phyloP scores from a whole-genome alignment of 2,888 invertebrate species.

The Cremastinae sp. region DNA sequence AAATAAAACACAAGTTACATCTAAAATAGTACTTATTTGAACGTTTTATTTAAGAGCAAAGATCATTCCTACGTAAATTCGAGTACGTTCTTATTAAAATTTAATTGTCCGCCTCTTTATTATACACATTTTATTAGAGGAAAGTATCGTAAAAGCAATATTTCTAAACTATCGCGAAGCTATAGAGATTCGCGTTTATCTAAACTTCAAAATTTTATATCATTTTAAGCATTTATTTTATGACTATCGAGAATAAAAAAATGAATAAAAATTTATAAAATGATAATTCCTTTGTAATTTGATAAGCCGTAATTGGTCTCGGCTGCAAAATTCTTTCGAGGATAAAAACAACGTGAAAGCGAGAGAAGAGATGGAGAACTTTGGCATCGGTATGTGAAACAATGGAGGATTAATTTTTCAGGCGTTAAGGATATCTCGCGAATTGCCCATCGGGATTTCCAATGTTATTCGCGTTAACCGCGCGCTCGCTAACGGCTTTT shows the following conservation, averaged over 20 bases:
- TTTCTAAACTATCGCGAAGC: no score
- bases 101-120: not conserved
- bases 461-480: conserved; percentile 63
- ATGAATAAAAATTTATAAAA: no score
- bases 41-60: conserved; percentile 15
- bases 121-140: no score
- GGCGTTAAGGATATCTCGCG: conserved; percentile 39
- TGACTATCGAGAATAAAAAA: no score
- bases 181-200: no score
- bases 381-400: conserved; percentile 1
- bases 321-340: not conserved
- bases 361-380: not conserved
- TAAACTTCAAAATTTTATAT: no score
- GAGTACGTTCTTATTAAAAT: conserved; percentile 20
- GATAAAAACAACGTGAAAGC: not conserved
- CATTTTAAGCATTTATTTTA: no score
- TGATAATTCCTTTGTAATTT: no score
- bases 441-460: conserved; percentile 56
- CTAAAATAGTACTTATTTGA: conserved; percentile 35
- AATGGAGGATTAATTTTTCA: conserved; percentile 55
- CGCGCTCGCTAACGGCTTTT: conserved; percentile 6
- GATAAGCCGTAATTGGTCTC: not conserved
- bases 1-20: conserved; percentile 59
- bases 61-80: conserved; percentile 61
- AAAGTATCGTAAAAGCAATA: no score